phyloP scores from a whole-genome alignment of 2,888 invertebrate genomes.

The Arrhopalites spinosus region DNA sequence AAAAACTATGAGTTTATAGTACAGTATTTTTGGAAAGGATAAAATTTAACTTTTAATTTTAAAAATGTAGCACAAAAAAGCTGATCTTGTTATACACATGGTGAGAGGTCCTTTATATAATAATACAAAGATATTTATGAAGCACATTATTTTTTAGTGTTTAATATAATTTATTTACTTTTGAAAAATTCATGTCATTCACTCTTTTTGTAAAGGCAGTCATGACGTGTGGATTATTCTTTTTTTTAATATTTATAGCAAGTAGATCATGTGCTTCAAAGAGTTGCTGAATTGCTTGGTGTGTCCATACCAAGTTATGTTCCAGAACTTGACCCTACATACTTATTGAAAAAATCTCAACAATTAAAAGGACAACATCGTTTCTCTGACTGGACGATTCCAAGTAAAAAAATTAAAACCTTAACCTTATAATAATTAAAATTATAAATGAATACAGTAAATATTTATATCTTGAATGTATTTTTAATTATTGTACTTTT shows the following conservation, averaged over 20 bases:
- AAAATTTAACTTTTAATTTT: background rate
- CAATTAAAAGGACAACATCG: constrained; percentile 53
- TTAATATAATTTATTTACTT: no score
- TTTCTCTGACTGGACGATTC: constrained; percentile 76
- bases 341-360: constrained; percentile 60
- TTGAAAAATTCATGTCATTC: no score
- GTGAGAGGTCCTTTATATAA: no score
- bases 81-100: constrained; percentile 83
- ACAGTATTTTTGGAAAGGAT: no score
- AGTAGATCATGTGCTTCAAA: constrained; percentile 80
- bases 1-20: no score
- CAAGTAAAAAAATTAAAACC: constrained; percentile 62
- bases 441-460: no score
- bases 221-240: no score
- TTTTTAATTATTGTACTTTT: background rate
- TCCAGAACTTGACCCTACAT: constrained; percentile 69
- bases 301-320: constrained; percentile 76
- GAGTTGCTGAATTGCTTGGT: constrained; percentile 74
- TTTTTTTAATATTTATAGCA: no score
- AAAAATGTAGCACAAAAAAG: constrained; percentile 78
- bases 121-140: no score
- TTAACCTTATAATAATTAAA: background rate
- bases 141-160: no score
- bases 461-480: background rate
- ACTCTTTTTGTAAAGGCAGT: no score